Conservation (phyloP, 2,113 vertebrate species). For the Cygnus buccinator region DNA sequence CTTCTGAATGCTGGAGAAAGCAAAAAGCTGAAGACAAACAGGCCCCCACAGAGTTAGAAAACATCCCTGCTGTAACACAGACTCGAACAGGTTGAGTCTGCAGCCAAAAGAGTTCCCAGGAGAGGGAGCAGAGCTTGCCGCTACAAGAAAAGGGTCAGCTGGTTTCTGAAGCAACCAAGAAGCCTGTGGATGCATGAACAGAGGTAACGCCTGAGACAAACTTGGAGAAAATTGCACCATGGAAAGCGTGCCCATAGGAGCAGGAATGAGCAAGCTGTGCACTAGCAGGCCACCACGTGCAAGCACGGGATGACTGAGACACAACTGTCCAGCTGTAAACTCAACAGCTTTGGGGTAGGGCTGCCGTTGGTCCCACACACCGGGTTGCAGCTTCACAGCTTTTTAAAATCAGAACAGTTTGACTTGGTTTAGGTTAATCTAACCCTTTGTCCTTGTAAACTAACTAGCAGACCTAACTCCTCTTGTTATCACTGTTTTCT, state of each 20-base stretch:
- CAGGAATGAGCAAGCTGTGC: neutral
- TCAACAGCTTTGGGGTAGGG: neutral
- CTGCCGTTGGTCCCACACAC: neutral
- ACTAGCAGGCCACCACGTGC: rapidly evolving
- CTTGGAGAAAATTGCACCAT: neutral
- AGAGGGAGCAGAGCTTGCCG: slow-evolving; percentile 3
- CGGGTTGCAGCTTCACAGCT: neutral
- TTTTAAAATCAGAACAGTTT: neutral
- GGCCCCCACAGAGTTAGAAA: slow-evolving; percentile 2
- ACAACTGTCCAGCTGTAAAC: neutral
- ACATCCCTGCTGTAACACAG: slow-evolving; percentile 2
- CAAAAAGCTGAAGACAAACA: slow-evolving; percentile 40
- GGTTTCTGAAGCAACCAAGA: slow-evolving; percentile 12
- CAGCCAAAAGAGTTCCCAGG: slow-evolving; percentile 39
- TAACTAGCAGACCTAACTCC: neutral
- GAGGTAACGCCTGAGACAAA: neutral
- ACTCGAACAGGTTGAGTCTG: neutral
- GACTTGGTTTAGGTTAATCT: neutral
- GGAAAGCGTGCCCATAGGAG: rapidly evolving
- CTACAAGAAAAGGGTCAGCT: neutral
- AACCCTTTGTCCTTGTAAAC: neutral
- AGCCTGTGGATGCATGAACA: neutral
- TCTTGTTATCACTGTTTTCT: neutral
- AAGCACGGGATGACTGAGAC: neutral
- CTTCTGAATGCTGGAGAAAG: slow-evolving; percentile 27